Conservation (phyloP, 1,140 invertebrate species). For the Philaenus spumarius region DNA sequence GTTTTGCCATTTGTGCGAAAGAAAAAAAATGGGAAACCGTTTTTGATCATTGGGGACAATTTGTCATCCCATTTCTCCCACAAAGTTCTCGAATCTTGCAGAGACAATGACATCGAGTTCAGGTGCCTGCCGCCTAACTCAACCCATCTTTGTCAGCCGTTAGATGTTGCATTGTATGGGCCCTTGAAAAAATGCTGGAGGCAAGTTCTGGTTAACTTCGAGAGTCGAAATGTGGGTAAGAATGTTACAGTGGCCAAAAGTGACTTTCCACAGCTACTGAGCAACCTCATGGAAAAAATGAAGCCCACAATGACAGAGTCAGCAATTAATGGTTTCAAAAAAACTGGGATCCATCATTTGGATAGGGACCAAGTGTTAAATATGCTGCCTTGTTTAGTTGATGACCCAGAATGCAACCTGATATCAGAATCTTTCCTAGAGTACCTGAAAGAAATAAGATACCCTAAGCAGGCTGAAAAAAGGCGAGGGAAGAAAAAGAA, state of each 20-base stretch:
- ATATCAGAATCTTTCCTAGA: slow-evolving; percentile 18
- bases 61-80: slow-evolving; percentile 33
- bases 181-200: slow-evolving; percentile 37
- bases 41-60: slow-evolving; percentile 37
- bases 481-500: slow-evolving; percentile 12
- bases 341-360: no score
- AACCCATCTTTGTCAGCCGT: slow-evolving; percentile 40
- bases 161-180: slow-evolving; percentile 40
- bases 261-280: slow-evolving; percentile 25
- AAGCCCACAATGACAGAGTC: slow-evolving; percentile 6
- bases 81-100: slow-evolving; percentile 1
- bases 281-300: slow-evolving; percentile 12
- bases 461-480: slow-evolving; percentile 3
- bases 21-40: slow-evolving; percentile 31
- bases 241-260: no score
- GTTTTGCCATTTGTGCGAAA: slow-evolving; percentile 30
- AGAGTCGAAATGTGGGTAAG: no score
- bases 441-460: slow-evolving; percentile 16
- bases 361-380: slow-evolving; percentile 17
- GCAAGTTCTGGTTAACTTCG: no score
- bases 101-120: slow-evolving; percentile 22
- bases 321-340: no score
- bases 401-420: no score
- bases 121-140: slow-evolving; percentile 36
- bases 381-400: slow-evolving; percentile 5